Percentiles rank a stretch among this genome's conserved stretches.
These are phyloP conservation scores for Malacoctenus gilli DNA, from an alignment of 2,797 vertebrate genomes.

Conservation along the genomic window DNA sequence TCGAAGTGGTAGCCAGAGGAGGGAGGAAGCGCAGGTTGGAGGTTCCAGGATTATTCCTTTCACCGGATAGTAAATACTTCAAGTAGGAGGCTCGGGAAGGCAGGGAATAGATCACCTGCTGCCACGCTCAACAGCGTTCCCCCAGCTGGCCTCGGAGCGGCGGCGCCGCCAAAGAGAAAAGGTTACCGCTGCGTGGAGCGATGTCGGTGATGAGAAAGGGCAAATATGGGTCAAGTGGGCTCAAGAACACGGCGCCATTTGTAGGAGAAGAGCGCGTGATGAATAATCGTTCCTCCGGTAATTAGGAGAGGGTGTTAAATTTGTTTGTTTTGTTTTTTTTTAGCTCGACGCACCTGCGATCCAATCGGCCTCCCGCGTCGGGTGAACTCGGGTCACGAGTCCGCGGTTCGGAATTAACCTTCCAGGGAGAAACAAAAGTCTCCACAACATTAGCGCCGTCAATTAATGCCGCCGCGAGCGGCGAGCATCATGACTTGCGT, in stretches of 20 bases:
- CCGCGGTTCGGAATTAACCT: constrained; percentile 21
- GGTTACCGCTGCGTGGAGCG: background rate
- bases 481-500: constrained; percentile 29
- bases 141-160: constrained; percentile 22
- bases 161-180: constrained; percentile 4
- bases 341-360: background rate
- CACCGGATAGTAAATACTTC: constrained; percentile 67
- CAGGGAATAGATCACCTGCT: constrained; percentile 61
- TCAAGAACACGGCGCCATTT: background rate
- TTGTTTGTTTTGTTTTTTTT: constrained; percentile 7
- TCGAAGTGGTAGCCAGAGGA: constrained; percentile 1
- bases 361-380: constrained; percentile 12
- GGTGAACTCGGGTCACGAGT: constrained; percentile 6
- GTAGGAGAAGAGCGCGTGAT: constrained; percentile 1
- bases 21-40: constrained; percentile 7
- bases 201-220: constrained; percentile 2
- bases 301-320: constrained; percentile 3
- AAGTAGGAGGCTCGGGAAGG: constrained; percentile 57
- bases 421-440: background rate
- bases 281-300: background rate
- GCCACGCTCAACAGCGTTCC: constrained; percentile 38
- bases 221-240: constrained; percentile 22
- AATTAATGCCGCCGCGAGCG: constrained; percentile 56
- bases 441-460: constrained; percentile 7
- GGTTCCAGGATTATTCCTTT: constrained; percentile 58